Evolutionary conservation across 2,888 invertebrate species (phyloP).

Genomic region (Cremastinae sp.): DNA sequence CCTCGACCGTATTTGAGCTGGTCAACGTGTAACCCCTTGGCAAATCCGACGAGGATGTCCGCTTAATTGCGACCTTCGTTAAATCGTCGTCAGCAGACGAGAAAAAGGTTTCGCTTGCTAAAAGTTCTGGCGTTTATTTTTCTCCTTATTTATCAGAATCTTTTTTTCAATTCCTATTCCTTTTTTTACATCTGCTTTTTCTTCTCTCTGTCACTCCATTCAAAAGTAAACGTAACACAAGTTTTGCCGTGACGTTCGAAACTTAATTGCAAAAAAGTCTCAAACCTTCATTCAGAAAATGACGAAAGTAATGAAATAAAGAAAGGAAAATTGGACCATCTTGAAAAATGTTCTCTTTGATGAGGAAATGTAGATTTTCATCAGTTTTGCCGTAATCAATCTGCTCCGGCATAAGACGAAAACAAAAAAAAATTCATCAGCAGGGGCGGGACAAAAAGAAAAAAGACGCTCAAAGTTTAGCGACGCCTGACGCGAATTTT

Average conservation of each 20-base stretch:
- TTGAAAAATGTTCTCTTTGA: constrained; percentile 2
- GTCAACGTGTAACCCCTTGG: constrained; percentile 51
- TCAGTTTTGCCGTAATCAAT: constrained; percentile 46
- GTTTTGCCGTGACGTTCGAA: background rate
- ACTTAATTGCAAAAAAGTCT: too few relatives aligned
- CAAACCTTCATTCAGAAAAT: too few relatives aligned
- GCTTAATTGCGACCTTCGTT: constrained; percentile 59
- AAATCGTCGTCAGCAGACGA: constrained; percentile 54
- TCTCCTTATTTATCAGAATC: constrained; percentile 18
- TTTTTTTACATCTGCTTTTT: constrained; percentile 27
- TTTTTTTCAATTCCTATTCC: constrained; percentile 19
- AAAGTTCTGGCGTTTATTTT: constrained; percentile 29
- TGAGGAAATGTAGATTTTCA: background rate
- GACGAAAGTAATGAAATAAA: too few relatives aligned
- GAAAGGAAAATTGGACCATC: too few relatives aligned
- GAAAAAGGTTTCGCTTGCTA: constrained; percentile 17
- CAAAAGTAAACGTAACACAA: constrained; percentile 30
- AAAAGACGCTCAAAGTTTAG: constrained; percentile 7
- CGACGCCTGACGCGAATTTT: constrained; percentile 49
- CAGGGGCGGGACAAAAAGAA: too few relatives aligned
- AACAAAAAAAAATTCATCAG: too few relatives aligned
- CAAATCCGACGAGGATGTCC: constrained; percentile 51
- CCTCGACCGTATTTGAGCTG: constrained; percentile 29
- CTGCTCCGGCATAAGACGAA: constrained; percentile 17
- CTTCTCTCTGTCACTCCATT: constrained; percentile 26